Percentiles rank a stretch among this genome's conserved stretches.
Evolutionary conservation across 2,797 vertebrate species (phyloP).

Genomic region (Lycodopsis pacificus): DNA sequence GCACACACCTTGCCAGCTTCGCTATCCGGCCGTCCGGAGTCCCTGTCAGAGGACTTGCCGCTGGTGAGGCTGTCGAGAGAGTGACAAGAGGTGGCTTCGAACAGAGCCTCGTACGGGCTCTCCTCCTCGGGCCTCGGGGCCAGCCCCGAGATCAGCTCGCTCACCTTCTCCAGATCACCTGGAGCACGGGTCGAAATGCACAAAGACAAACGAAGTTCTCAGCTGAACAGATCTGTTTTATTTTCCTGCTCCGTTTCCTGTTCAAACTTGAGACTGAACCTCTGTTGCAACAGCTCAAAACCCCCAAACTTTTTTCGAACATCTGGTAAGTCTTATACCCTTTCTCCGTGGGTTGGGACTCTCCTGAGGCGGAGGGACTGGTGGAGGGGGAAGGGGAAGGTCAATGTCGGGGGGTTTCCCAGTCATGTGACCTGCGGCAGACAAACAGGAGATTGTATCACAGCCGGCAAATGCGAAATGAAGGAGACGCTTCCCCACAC

Average conservation of each 20-base stretch:
- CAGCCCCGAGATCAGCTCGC: conserved; percentile 88
- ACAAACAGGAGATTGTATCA: conserved; percentile 43
- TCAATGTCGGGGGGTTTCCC: conserved; percentile 79
- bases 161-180: conserved; percentile 90
- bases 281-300: neutral
- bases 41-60: conserved; percentile 93
- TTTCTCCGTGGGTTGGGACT: conserved; percentile 80
- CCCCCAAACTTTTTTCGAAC: neutral
- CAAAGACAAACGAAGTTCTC: neutral
- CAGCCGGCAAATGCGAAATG: conserved; percentile 13
- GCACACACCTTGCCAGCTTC: conserved; percentile 85
- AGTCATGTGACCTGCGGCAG: conserved; percentile 79
- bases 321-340: conserved; percentile 68
- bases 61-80: conserved; percentile 95
- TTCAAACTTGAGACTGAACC: neutral
- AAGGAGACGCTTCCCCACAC: conserved; percentile 8
- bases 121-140: conserved; percentile 88
- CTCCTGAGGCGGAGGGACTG: conserved; percentile 80
- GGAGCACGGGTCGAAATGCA: conserved; percentile 4
- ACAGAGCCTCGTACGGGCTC: conserved; percentile 94
- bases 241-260: neutral
- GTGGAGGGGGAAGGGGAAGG: conserved; percentile 85
- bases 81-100: conserved; percentile 94
- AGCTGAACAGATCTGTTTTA: neutral
- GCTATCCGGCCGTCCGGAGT: conserved; percentile 88